These are phyloP conservation scores for Willowsia nigromaculata DNA, from an alignment of 2,888 invertebrate species.

Conservation along the genomic window DNA sequence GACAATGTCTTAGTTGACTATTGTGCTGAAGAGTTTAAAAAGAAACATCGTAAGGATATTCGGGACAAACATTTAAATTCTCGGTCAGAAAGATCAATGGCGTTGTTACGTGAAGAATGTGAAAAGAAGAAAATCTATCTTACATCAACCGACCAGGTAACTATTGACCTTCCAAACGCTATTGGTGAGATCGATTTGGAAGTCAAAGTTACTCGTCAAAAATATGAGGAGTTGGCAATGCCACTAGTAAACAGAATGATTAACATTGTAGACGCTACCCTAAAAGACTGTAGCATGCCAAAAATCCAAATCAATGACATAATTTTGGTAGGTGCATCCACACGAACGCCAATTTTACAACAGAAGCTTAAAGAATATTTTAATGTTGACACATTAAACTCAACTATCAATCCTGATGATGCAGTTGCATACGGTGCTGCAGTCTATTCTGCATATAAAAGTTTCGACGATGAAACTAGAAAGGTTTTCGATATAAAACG, in stretches of 20 bases:
- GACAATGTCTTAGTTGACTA: background rate
- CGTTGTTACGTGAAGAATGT: too few relatives aligned
- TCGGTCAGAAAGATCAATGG: too few relatives aligned
- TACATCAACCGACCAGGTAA: too few relatives aligned
- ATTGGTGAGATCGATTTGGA: background rate
- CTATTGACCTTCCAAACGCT: too few relatives aligned
- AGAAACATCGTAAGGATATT: too few relatives aligned
- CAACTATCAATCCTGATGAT: slow-evolving; percentile 84
- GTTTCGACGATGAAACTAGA: too few relatives aligned
- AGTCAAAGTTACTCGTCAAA: background rate
- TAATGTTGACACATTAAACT: slow-evolving; percentile 81
- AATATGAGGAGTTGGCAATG: slow-evolving; percentile 50
- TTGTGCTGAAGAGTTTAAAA: background rate
- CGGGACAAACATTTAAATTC: too few relatives aligned
- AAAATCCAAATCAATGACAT: slow-evolving; percentile 17
- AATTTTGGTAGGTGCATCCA: slow-evolving; percentile 60
- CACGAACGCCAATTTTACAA: slow-evolving; percentile 56
- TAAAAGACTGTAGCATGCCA: too few relatives aligned
- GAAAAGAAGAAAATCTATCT: too few relatives aligned
- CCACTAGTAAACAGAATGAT: slow-evolving; percentile 9
- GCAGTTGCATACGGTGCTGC: slow-evolving; percentile 87
- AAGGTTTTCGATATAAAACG: too few relatives aligned
- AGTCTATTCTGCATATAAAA: too few relatives aligned
- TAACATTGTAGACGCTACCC: background rate
- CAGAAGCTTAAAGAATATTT: slow-evolving; percentile 81